Conservation (phyloP, 2,113 vertebrate genomes). For the Monarcha castaneiventris region DNA sequence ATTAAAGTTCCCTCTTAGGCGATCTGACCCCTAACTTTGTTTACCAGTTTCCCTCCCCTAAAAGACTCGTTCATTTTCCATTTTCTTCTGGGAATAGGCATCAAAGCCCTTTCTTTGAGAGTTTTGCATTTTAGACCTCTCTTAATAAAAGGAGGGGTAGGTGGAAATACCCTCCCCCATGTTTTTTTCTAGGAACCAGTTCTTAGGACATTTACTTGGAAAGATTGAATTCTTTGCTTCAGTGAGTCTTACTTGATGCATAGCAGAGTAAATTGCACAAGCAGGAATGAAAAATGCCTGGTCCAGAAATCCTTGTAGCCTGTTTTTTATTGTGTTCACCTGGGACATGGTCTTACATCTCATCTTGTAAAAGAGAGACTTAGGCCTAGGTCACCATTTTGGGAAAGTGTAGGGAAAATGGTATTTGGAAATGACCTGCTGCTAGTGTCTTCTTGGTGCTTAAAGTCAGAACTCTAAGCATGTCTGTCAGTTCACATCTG, state of each 20-base stretch:
- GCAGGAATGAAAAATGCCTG: conserved; percentile 8
- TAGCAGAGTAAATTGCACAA: conserved; percentile 24
- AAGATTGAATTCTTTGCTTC: conserved; percentile 54
- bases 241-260: conserved; percentile 41
- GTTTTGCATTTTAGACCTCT: background rate
- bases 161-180: background rate
- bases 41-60: background rate
- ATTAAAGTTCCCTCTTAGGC: background rate
- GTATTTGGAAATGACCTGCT: background rate
- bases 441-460: background rate
- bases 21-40: background rate
- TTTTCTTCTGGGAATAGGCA: background rate
- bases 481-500: background rate
- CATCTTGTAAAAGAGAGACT: background rate
- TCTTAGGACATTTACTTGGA: conserved; percentile 22
- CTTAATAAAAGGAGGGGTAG: background rate
- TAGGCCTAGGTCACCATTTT: background rate
- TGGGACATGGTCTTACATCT: background rate
- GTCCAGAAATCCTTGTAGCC: background rate
- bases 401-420: background rate
- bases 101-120: background rate
- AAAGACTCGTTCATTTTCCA: background rate
- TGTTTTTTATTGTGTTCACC: background rate
- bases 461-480: background rate
- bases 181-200: background rate